Evolutionary conservation across 37 sponge, comb jelly and placozoan genomes (phyloP).

Genomic region (Chondrosia reniformis): DNA sequence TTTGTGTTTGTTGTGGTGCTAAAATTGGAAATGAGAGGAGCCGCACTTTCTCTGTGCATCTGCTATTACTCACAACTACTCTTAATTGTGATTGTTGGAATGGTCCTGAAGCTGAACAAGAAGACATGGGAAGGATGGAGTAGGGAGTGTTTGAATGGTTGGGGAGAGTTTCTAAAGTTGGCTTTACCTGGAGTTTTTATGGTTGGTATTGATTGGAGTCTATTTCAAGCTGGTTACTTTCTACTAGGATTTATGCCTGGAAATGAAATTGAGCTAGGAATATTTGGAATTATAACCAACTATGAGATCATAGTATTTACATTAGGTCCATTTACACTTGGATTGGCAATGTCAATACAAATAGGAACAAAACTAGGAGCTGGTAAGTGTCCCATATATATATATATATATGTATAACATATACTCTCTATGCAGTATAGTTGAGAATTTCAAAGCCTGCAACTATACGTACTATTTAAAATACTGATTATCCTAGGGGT

Average conservation of each 20-base stretch:
- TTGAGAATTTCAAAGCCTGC: too few relatives aligned
- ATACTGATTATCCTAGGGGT: too few relatives aligned
- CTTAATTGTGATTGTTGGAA: conserved; percentile 22
- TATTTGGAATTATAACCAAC: background rate
- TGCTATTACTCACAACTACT: background rate
- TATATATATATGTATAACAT: too few relatives aligned
- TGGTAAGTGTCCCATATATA: too few relatives aligned
- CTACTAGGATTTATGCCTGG: background rate
- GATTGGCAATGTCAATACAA: background rate
- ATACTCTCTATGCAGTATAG: too few relatives aligned
- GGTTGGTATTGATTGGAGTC: background rate
- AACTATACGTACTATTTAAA: too few relatives aligned
- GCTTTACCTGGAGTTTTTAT: conserved; percentile 48
- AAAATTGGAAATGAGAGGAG: conserved; percentile 26
- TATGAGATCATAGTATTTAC: background rate
- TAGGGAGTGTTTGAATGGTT: conserved; percentile 56
- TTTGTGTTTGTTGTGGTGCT: conserved; percentile 31
- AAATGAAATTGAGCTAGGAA: background rate
- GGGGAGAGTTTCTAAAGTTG: conserved; percentile 46
- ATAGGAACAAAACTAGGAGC: background rate
- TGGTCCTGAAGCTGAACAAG: conserved; percentile 35
- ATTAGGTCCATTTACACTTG: background rate
- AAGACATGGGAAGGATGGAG: conserved; percentile 74
- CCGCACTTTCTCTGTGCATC: conserved; percentile 8
- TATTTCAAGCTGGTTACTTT: background rate